These are phyloP conservation scores for Progne subis DNA, from an alignment of 2,113 vertebrate species.

Conservation along the genomic window DNA sequence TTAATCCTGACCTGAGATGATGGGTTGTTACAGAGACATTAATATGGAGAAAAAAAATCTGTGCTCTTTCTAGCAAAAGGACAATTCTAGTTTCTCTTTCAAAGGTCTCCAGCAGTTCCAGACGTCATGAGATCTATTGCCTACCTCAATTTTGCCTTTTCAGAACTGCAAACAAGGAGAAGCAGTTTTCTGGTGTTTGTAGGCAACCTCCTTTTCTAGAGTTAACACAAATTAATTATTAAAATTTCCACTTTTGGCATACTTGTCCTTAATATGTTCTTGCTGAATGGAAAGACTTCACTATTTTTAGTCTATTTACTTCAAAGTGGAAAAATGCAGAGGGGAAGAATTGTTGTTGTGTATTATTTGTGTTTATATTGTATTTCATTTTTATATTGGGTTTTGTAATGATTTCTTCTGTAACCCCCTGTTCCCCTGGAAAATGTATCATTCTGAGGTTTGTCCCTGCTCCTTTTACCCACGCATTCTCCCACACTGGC, in stretches of 20 bases:
- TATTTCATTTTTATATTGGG: no score
- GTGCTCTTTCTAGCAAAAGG: not conserved
- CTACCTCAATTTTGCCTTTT: not conserved
- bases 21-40: not conserved
- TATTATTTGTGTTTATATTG: no score
- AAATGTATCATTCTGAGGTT: no score
- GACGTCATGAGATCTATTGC: not conserved
- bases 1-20: not conserved
- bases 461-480: no score
- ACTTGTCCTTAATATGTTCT: not conserved
- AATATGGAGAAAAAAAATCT: not conserved
- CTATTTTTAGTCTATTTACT: not conserved
- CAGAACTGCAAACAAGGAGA: not conserved
- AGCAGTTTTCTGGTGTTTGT: not conserved
- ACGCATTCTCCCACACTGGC: no score
- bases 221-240: not conserved
- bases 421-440: no score
- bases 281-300: not conserved
- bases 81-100: not conserved
- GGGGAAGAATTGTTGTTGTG: not conserved
- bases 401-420: no score
- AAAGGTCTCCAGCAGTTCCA: not conserved
- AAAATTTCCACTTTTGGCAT: not conserved
- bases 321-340: not conserved
- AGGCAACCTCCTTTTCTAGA: not conserved